Percentiles rank a stretch among this genome's conserved stretches.
phyloP scores from a whole-genome alignment of 2,113 vertebrate species.

The Toxostoma redivivum region DNA sequence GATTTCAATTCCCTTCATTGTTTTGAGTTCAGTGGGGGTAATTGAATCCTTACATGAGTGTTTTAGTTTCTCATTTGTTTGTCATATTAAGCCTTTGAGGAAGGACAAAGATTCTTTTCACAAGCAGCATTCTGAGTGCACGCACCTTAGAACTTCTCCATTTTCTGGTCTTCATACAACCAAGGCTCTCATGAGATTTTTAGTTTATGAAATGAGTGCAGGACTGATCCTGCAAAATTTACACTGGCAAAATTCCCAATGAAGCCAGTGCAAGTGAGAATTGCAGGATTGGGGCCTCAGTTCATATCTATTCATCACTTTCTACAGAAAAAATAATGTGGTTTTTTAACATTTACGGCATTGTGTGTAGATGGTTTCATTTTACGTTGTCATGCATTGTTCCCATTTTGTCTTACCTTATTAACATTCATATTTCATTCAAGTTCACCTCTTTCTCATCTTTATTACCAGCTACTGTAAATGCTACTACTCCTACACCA shows the following conservation, averaged over 20 bases:
- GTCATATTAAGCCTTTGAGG: neutral
- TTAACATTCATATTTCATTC: constrained; percentile 75
- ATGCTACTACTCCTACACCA: constrained; percentile 79
- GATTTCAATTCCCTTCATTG: neutral
- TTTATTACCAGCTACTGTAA: constrained; percentile 84
- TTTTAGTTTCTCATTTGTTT: neutral
- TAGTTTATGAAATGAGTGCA: constrained; percentile 8
- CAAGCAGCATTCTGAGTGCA: neutral
- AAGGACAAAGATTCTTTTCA: neutral
- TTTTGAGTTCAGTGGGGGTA: neutral
- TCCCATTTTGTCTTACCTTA: constrained; percentile 68
- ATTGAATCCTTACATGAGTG: neutral
- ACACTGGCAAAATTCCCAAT: neutral
- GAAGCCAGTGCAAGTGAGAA: neutral
- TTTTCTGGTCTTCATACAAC: neutral
- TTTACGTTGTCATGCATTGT: constrained; percentile 61
- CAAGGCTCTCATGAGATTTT: constrained; percentile 29
- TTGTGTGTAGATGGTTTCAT: constrained; percentile 25
- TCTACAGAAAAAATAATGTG: neutral
- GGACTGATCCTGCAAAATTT: constrained; percentile 2
- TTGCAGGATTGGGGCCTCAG: neutral
- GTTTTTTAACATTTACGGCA: constrained; percentile 40
- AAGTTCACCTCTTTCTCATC: constrained; percentile 78
- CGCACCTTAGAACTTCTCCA: neutral
- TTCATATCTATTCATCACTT: constrained; percentile 15